phyloP scores from a whole-genome alignment of 1,140 invertebrate genomes.

The Plectrocnemia conspersa region DNA sequence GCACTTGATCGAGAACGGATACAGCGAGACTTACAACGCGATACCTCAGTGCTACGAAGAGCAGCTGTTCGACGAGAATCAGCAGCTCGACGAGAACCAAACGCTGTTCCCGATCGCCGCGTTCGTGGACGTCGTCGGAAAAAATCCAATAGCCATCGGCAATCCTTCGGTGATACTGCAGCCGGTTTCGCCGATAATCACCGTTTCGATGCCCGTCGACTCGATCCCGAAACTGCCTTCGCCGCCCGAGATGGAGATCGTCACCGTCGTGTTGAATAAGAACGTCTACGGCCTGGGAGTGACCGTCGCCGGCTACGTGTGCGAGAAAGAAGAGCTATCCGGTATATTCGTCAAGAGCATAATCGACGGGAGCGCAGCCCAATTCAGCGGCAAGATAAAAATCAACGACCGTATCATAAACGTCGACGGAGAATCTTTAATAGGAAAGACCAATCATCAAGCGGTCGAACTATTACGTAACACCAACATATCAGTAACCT shows the following conservation, averaged over 20 bases:
- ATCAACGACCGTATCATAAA: conserved; percentile 90
- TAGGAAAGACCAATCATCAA: conserved; percentile 83
- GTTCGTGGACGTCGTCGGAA: conserved; percentile 47
- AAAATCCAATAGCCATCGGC: conserved; percentile 47
- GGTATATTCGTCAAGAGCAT: conserved; percentile 96
- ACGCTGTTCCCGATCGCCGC: conserved; percentile 39
- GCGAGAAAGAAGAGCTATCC: conserved; percentile 79
- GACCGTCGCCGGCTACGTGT: conserved; percentile 64
- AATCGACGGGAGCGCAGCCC: conserved; percentile 85
- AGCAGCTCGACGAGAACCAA: conserved; percentile 43
- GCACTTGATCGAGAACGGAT: conserved; percentile 69
- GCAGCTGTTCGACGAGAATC: conserved; percentile 41
- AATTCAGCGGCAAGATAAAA: conserved; percentile 78
- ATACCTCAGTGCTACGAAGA: conserved; percentile 46
- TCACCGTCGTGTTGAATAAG: conserved; percentile 58
- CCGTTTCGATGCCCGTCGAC: conserved; percentile 45
- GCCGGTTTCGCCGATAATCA: conserved; percentile 44
- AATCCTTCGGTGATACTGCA: conserved; percentile 43
- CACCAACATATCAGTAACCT: conserved; percentile 73
- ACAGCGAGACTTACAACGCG: conserved; percentile 48
- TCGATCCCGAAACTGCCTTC: conserved; percentile 40
- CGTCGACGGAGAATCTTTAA: conserved; percentile 75
- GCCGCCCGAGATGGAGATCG: conserved; percentile 54
- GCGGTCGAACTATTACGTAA: conserved; percentile 81
- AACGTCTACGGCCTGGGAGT: conserved; percentile 65